Conservation (phyloP, 2,888 invertebrate species). For the Ormyrus rosae region DNA sequence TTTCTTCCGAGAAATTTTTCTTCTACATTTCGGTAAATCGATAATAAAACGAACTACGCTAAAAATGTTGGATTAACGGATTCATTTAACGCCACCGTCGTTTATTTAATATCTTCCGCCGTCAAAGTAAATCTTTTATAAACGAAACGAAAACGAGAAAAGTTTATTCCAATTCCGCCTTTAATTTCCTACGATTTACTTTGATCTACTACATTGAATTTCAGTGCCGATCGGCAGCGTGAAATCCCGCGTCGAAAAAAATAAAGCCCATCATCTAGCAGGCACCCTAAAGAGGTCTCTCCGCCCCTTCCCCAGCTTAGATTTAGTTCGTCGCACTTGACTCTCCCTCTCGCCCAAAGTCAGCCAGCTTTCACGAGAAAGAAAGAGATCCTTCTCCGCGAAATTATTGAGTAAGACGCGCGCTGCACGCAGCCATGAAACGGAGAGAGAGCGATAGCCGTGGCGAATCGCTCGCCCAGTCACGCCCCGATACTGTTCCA, state of each 20-base stretch:
- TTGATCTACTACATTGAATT: constrained; percentile 12
- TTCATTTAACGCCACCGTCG: too few species aligned
- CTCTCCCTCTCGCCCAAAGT: neutral
- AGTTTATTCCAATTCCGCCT: too few species aligned
- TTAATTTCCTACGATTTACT: too few species aligned
- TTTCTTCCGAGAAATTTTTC: too few species aligned
- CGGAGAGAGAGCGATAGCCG: constrained; percentile 66
- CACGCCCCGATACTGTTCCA: constrained; percentile 68
- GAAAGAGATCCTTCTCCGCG: constrained; percentile 14
- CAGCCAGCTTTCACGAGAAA: neutral
- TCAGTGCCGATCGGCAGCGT: neutral
- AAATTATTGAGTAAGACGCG: constrained; percentile 29
- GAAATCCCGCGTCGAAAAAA: constrained; percentile 20
- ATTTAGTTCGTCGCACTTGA: constrained; percentile 41
- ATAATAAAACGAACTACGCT: too few species aligned
- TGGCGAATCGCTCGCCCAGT: constrained; percentile 70
- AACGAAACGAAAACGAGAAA: too few species aligned
- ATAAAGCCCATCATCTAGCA: constrained; percentile 21
- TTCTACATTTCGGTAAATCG: too few species aligned
- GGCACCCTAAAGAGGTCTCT: too few species aligned
- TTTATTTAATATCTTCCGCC: too few species aligned
- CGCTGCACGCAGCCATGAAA: constrained; percentile 29
- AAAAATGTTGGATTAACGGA: too few species aligned
- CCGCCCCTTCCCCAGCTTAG: constrained; percentile 20
- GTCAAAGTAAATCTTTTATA: too few species aligned